Evolutionary conservation across 2,888 invertebrate species (phyloP).

Genomic region (Tetramorium bicarinatum): DNA sequence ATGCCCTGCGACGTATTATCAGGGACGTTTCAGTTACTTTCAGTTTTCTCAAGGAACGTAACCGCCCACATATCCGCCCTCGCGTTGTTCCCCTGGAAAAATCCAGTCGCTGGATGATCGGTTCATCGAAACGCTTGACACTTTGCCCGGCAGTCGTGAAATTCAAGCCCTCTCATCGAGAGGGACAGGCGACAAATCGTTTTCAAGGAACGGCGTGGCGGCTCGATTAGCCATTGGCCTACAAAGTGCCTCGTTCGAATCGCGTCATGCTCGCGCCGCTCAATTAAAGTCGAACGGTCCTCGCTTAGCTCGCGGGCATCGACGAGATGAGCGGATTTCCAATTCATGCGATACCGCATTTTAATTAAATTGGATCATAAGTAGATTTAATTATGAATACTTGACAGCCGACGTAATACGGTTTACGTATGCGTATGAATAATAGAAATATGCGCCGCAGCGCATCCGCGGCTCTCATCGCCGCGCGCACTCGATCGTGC

Average conservation of each 20-base stretch:
- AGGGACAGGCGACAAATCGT: constrained; percentile 63
- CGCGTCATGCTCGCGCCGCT: background rate
- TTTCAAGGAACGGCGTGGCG: constrained; percentile 65
- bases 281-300: constrained; percentile 14
- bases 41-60: background rate
- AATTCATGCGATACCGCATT: constrained; percentile 37
- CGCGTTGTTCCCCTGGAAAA: constrained; percentile 46
- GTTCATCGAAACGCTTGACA: constrained; percentile 37
- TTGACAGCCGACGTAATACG: constrained; percentile 43
- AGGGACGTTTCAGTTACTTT: background rate
- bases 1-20: background rate
- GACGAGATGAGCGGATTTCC: constrained; percentile 45
- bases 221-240: constrained; percentile 66
- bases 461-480: constrained; percentile 34
- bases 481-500: background rate
- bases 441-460: constrained; percentile 51
- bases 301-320: constrained; percentile 16
- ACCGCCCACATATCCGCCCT: background rate
- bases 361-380: constrained; percentile 51
- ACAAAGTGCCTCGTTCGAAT: constrained; percentile 44
- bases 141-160: constrained; percentile 24
- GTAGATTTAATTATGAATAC: constrained; percentile 54
- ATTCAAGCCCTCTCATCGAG: constrained; percentile 55
- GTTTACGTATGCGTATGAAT: constrained; percentile 49
- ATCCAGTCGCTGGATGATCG: background rate